Evolutionary conservation across 2,888 invertebrate genomes (phyloP), one percentile per base, ranked within the genome.

Genomic region (Crossocerus cetratus): DNA sequence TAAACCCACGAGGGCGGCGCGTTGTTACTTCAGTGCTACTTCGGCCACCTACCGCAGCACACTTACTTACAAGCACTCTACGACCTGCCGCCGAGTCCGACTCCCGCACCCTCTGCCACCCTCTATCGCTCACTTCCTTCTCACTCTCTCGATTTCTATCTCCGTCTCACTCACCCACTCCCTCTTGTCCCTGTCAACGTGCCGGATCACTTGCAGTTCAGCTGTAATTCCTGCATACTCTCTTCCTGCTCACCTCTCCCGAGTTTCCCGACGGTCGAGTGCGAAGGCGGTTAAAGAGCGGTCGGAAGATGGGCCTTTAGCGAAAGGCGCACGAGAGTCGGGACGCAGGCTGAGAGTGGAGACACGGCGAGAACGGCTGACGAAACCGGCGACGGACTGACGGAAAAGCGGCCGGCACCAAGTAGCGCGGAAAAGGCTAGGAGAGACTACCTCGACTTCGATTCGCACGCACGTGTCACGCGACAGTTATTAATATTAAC

Each of bases 1-100:
- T 89, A 89, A 88, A 89, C 86, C 78, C 74, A 78, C 81, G 83
- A 81, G 80, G 79, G 76, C 81, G 77, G 77, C 71, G 76, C 85
- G 81, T 75, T 80, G 77, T 83, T 80, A 83, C 86, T 86, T 87
- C 89, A 89, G 90, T 90, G 86, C 79, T 83, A 84, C 85, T 84
- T 84, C 77, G 86, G 85, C 88, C 84, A 84, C 84, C 83, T 81
- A 86, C 81, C 85, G 86, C 81, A 85, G 81, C 86, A 80, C 79
- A 78, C 76, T 72, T 76, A 78, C 76, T 72, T 76, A 72, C 63
- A 61, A 66, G 11, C 22, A 42, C 60, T 61, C 60, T 23, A n/a
- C 43, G 44, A 42, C 44, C 20, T 3, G 18, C 18, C 32, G 54
- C 13, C 11, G 18, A 43, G 53, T 44, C 42, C 66, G 56, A 60